phyloP scores from a whole-genome alignment of 2,113 vertebrate species.

The Sceloporus tristichus region DNA sequence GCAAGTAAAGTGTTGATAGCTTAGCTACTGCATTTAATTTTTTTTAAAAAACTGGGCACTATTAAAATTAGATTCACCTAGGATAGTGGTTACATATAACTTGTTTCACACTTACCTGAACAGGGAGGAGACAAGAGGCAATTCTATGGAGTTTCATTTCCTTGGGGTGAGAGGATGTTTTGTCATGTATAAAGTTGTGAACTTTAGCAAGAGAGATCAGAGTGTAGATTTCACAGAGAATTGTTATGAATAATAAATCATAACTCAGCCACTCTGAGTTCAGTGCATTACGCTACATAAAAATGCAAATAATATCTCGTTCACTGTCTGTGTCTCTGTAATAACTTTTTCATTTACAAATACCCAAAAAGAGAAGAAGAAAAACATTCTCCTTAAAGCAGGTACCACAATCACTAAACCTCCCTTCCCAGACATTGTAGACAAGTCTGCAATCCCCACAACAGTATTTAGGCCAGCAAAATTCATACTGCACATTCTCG shows the following conservation, averaged over 20 bases:
- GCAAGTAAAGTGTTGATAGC: conserved; percentile 50
- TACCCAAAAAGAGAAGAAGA: too few relatives aligned
- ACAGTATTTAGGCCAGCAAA: not conserved
- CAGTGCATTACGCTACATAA: not conserved
- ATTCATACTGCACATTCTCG: not conserved
- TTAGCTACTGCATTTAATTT: not conserved
- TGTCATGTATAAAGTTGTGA: too few relatives aligned
- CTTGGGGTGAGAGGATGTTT: not conserved
- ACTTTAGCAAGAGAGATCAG: too few relatives aligned
- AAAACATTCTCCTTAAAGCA: not conserved
- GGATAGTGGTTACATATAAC: not conserved
- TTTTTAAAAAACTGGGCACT: conserved; percentile 27
- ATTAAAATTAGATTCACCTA: conserved; percentile 28
- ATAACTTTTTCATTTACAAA: not conserved
- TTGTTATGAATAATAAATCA: not conserved
- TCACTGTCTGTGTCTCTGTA: too few relatives aligned
- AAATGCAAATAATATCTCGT: not conserved
- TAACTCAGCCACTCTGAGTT: not conserved
- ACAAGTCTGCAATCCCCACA: not conserved
- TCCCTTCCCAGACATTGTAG: not conserved
- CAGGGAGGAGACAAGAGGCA: not conserved
- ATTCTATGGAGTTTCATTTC: not conserved
- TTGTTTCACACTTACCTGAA: conserved; percentile 23
- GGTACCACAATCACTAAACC: not conserved
- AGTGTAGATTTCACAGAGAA: not conserved